Evolutionary conservation across 2,888 invertebrate species (phyloP).

Genomic region (Hemithea aestivaria): DNA sequence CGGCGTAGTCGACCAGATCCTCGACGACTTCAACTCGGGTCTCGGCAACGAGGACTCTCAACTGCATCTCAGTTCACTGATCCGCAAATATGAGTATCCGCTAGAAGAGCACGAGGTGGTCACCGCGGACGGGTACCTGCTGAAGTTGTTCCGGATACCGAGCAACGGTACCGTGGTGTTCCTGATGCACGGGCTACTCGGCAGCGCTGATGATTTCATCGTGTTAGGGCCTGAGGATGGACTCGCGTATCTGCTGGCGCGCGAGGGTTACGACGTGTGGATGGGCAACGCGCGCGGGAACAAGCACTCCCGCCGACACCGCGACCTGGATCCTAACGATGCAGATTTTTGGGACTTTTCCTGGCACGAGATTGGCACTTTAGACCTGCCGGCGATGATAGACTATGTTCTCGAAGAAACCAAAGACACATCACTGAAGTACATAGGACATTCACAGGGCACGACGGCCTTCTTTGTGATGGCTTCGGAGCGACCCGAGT

Average conservation of each 20-base stretch:
- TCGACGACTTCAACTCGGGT: constrained; percentile 35
- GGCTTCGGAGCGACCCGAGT: constrained; percentile 72
- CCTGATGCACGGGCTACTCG: constrained; percentile 58
- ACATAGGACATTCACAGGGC: constrained; percentile 86
- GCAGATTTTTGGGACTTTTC: constrained; percentile 83
- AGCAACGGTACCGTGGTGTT: constrained; percentile 46
- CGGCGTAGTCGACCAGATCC: constrained; percentile 31
- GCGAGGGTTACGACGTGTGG: constrained; percentile 86
- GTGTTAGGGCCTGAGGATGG: constrained; percentile 47
- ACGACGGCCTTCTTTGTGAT: constrained; percentile 80
- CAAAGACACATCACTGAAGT: constrained; percentile 74
- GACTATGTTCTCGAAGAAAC: constrained; percentile 81
- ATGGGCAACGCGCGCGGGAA: constrained; percentile 88
- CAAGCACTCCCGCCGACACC: constrained; percentile 80
- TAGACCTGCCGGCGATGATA: constrained; percentile 89
- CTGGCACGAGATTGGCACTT: constrained; percentile 88
- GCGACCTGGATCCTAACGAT: constrained; percentile 48
- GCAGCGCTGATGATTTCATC: constrained; percentile 57
- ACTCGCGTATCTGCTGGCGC: constrained; percentile 72
- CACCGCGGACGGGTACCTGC: constrained; percentile 52
- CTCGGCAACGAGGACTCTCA: constrained; percentile 44
- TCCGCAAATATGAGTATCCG: constrained; percentile 47
- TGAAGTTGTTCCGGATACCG: constrained; percentile 51
- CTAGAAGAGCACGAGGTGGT: constrained; percentile 43
- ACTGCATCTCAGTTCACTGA: constrained; percentile 37